A percentile compares a stretch with the other conserved stretches of the same genome.
Conservation (phyloP, 1,140 invertebrate species). For the Heliconius nattereri region DNA sequence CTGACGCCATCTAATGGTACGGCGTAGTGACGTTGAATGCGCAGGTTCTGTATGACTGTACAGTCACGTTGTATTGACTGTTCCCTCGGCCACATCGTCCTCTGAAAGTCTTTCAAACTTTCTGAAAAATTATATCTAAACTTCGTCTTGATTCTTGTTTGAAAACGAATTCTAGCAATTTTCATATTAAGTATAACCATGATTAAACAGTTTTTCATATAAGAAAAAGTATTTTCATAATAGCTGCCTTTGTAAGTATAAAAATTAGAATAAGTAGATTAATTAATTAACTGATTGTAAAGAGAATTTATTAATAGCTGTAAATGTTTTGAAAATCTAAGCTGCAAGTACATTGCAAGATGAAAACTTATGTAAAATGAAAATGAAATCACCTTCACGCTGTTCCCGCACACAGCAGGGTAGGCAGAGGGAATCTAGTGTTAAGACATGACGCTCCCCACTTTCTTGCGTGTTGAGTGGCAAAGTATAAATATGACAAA, state of each 20-base stretch:
- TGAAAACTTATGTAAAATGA: too few relatives aligned
- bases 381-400: too few relatives aligned
- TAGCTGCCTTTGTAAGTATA: background rate
- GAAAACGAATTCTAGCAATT: background rate
- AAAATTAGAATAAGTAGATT: background rate
- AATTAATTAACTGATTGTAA: background rate
- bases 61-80: constrained; percentile 13
- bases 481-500: too few relatives aligned
- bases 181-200: background rate
- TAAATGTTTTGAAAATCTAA: background rate
- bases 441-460: too few relatives aligned
- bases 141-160: background rate
- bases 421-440: too few relatives aligned
- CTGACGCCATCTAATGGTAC: constrained; percentile 8
- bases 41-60: constrained; percentile 25
- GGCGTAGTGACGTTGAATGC: constrained; percentile 12
- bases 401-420: too few relatives aligned
- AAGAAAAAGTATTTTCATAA: background rate
- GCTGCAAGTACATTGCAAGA: too few relatives aligned
- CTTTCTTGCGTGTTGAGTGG: too few relatives aligned
- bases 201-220: background rate
- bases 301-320: too few relatives aligned
- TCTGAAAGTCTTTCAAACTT: background rate
- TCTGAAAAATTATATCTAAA: background rate
- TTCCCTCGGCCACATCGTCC: background rate